Conservation (phyloP, 2,797 vertebrate species). For the Aphelocoma californica region DNA sequence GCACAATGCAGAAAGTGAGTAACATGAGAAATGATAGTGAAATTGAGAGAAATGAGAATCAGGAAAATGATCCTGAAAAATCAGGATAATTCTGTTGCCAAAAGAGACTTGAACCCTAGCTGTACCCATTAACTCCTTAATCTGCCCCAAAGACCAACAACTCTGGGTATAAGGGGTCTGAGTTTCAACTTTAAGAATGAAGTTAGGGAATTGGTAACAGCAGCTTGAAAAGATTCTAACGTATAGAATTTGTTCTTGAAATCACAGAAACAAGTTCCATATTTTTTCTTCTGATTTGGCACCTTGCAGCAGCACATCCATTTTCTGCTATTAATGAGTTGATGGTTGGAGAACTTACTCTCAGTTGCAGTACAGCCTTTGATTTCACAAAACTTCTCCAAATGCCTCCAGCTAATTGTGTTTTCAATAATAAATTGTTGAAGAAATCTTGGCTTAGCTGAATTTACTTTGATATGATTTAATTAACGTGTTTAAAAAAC, state of each 20-base stretch:
- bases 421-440: conserved; percentile 56
- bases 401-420: conserved; percentile 44
- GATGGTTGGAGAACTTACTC: conserved; percentile 48
- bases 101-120: not conserved
- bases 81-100: not conserved
- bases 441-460: conserved; percentile 43
- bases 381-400: conserved; percentile 51
- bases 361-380: conserved; percentile 28
- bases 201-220: not conserved
- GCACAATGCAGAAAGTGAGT: not conserved
- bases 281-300: conserved; percentile 44
- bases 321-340: conserved; percentile 65
- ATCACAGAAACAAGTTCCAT: not conserved
- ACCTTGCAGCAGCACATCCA: conserved; percentile 59
- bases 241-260: conserved; percentile 28
- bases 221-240: conserved; percentile 19
- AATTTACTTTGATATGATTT: conserved; percentile 54
- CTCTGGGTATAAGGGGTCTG: not conserved
- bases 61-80: not conserved
- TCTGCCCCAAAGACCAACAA: not conserved
- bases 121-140: not conserved
- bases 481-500: conserved; percentile 59
- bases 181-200: not conserved
- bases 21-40: not conserved
- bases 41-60: not conserved